A percentile compares a stretch with the other conserved stretches of the same genome.
These are phyloP conservation scores for Triplophysa tibetana DNA, from an alignment of 2,113 vertebrate species.

Conservation along the genomic window DNA sequence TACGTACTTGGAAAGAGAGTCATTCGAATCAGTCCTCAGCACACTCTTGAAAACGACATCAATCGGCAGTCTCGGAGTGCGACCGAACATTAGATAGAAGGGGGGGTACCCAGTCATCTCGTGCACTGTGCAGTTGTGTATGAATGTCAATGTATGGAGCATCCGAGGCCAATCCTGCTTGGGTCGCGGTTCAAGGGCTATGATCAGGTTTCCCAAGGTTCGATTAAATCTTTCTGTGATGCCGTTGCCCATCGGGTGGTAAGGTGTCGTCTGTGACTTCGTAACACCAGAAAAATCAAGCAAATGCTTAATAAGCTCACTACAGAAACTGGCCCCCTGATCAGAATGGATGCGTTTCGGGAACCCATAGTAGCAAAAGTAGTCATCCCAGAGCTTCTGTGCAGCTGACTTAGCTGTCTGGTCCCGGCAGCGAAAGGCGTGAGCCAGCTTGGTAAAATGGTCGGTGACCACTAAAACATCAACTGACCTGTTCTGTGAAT, in stretches of 20 bases:
- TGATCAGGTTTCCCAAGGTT: background rate
- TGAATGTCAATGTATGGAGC: background rate
- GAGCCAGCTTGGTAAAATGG: slow-evolving; percentile 20
- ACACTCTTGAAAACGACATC: no score
- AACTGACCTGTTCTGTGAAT: slow-evolving; percentile 31
- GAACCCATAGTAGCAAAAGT: background rate
- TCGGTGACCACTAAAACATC: slow-evolving; percentile 6
- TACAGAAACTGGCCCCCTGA: background rate
- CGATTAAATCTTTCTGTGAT: slow-evolving; percentile 23
- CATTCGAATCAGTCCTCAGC: no score
- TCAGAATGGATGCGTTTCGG: background rate
- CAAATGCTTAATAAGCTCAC: background rate
- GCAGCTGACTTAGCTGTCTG: background rate
- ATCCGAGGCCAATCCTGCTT: slow-evolving; percentile 13
- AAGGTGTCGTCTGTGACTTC: slow-evolving; percentile 26
- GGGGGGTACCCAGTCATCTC: no score
- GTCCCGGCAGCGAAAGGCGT: background rate
- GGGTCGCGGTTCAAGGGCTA: background rate
- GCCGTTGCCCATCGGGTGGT: slow-evolving; percentile 37
- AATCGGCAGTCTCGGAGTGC: no score
- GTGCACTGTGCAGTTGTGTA: no score
- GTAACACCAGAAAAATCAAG: slow-evolving; percentile 26
- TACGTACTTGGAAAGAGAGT: no score
- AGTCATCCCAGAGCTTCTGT: background rate
- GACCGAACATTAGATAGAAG: slow-evolving; percentile 6